Evolutionary conservation across 2,888 invertebrate species (phyloP).

Genomic region (Acheta domesticus): DNA sequence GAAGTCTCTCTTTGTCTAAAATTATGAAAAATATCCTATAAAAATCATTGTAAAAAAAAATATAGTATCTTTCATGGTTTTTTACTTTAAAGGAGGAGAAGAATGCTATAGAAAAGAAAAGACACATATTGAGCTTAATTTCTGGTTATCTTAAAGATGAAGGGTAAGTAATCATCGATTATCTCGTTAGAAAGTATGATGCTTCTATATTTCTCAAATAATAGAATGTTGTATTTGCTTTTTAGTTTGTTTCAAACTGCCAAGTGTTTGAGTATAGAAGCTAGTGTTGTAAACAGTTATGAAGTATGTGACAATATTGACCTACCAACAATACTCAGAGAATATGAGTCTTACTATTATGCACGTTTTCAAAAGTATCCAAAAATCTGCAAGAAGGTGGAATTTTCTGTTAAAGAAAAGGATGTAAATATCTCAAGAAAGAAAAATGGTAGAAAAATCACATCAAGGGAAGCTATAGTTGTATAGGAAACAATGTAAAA

Average conservation of each 20-base stretch:
- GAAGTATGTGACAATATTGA: slow-evolving; percentile 89
- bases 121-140: slow-evolving; percentile 61
- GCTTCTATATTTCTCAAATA: neutral
- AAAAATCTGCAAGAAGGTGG: slow-evolving; percentile 64
- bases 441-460: neutral
- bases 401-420: slow-evolving; percentile 19
- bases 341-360: slow-evolving; percentile 82
- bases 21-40: too few relatives aligned
- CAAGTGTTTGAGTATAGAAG: slow-evolving; percentile 65
- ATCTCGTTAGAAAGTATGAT: neutral
- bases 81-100: slow-evolving; percentile 39
- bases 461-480: neutral
- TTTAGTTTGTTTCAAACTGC: slow-evolving; percentile 59
- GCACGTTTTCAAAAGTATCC: slow-evolving; percentile 84
- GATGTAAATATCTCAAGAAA: slow-evolving; percentile 20
- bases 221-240: slow-evolving; percentile 7
- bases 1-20: too few relatives aligned
- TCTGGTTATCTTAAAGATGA: slow-evolving; percentile 64
- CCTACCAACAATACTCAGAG: slow-evolving; percentile 80
- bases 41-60: too few relatives aligned
- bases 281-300: slow-evolving; percentile 64
- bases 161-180: slow-evolving; percentile 47
- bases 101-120: slow-evolving; percentile 45
- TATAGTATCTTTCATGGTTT: neutral
- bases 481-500: neutral